Evolutionary conservation across 2,888 invertebrate species (phyloP).

Genomic region (Chrysotoxum bicinctum): DNA sequence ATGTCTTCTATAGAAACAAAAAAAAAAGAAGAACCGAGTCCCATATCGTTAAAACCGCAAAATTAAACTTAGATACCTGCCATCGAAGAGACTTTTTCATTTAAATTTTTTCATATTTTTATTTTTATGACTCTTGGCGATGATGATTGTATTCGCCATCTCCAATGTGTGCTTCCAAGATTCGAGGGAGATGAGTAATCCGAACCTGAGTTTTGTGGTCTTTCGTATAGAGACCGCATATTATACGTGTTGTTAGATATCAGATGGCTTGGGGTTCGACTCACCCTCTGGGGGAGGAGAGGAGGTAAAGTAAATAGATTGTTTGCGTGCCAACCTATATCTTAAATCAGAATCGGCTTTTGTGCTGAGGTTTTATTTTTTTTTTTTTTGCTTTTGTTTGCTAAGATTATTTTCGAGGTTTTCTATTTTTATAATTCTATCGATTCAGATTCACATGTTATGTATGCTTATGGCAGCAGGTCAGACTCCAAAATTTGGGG

Average conservation of each 20-base stretch:
- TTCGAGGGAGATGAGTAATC: constrained; percentile 51
- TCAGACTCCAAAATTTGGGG: constrained; percentile 38
- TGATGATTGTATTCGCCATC: constrained; percentile 29
- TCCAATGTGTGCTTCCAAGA: constrained; percentile 7
- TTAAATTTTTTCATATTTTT: constrained; percentile 5
- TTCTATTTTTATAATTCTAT: constrained; percentile 19
- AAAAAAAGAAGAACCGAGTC: no score
- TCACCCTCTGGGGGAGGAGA: background rate
- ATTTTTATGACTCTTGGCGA: background rate
- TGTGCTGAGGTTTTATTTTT: background rate
- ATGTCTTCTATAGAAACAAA: no score
- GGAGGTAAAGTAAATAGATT: background rate
- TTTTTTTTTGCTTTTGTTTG: constrained; percentile 25
- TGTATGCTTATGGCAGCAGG: constrained; percentile 3
- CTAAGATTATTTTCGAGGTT: constrained; percentile 7
- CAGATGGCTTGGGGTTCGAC: background rate
- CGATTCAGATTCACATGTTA: constrained; percentile 48
- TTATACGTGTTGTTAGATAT: background rate
- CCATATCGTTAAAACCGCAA: no score
- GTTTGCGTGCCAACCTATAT: constrained; percentile 23
- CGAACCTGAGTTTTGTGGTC: constrained; percentile 51
- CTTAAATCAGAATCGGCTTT: constrained; percentile 25
- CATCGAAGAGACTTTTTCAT: background rate
- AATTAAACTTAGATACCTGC: no score
- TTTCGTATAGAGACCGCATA: background rate